Base-by-base conservation (phyloP, 2,797 vertebrate genomes). In the Myiotriccus ornatus region DNA sequence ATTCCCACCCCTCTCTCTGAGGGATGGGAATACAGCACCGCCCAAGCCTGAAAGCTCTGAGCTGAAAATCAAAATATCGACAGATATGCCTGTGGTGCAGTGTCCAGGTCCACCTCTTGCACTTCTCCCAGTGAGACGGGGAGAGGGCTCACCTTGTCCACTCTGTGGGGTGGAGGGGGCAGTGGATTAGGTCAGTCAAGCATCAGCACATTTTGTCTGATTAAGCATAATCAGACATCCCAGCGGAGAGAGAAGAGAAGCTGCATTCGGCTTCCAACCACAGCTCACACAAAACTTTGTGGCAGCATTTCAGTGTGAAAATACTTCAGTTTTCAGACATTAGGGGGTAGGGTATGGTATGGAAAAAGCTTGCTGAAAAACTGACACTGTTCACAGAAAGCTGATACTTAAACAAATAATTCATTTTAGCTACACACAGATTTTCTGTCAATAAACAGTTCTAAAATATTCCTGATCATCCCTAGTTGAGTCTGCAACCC, bases 381-480 rank as follows among this genome's bases (percentile, higher is more conserved):
- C 12, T 37, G n/a, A 91, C 74, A n/a, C 22, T 81, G 16, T 43
- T 87, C 75, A 57, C 39, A 70, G 84, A 91, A 93, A 91, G 19
- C 16, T 9, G 6, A 71, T 81, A 91, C 35, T 78, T 88, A 68
- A 67, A 69, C 37, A 93, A 91, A 83, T 53, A 50, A 74, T 55
- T 70, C 9, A 43, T 84, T 92, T 92, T 80, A 90, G 64, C 74
- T 53, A 35, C 52, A 64, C 64, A 57, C 11, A 2, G 3, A 68
- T 85, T 90, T 95, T 87, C 64, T 94, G 57, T 94, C 85, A 93
- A 84, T 91, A 88, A 93, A 91, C 11, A 91, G 57, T 86, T 93
- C 83, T 34, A 37, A 67, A 94, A 87, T 75, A 30, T n/a, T 55
- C 47, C 69, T 78, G 57, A 81, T 90, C 62, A 78, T 82, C 21